Evolutionary conservation across 1,140 invertebrate genomes (phyloP), one percentile per base, ranked within the genome.

Genomic region (Cherax destructor): DNA sequence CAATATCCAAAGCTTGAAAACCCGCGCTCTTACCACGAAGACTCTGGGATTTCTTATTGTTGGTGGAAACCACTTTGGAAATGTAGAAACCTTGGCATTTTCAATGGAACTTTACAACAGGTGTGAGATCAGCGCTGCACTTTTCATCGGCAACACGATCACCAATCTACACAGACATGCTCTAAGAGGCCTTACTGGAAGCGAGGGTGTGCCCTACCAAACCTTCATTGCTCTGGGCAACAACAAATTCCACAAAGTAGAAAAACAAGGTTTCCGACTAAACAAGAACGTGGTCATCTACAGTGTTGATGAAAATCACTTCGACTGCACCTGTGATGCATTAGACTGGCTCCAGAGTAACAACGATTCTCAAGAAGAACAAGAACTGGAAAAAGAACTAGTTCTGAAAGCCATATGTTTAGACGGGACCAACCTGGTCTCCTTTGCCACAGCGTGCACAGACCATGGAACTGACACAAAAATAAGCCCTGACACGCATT

Each of bases 121-220:
- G 50, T 92, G 92, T 59, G 92, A 92, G 81, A 91, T 92, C 78
- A 92, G 88, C 47, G 92, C 92, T 2, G 88, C 86, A 13, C 72
- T 92, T 47, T 59, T 92, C 18, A 84, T 92, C 6, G 83, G 85
- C 47, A 92, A 92, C 79, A 84, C 69, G 13, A 74, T 92, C 69
- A 47, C 9, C 21, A 65, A 52, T 21, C 50, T 92, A 47, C 78
- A 49, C 4, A 65, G 49, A 30, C 56, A 18, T 24, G 88, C 92
- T 2, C 56, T 92, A 24, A 79, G 52, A 16, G 88, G 52, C 18
- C 47, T 91, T 56, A 74, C 80, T 10, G 85, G 79, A 21, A n/a
- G 84, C 1, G 84, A 74, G 18, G 78, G 81, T 11, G 79, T 76
- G 18, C 24, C 88, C 41, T 65, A 83, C 76, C 84, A 86, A 49